Evolutionary conservation across 2,888 invertebrate genomes (phyloP).

Genomic region (Troilus luridus): DNA sequence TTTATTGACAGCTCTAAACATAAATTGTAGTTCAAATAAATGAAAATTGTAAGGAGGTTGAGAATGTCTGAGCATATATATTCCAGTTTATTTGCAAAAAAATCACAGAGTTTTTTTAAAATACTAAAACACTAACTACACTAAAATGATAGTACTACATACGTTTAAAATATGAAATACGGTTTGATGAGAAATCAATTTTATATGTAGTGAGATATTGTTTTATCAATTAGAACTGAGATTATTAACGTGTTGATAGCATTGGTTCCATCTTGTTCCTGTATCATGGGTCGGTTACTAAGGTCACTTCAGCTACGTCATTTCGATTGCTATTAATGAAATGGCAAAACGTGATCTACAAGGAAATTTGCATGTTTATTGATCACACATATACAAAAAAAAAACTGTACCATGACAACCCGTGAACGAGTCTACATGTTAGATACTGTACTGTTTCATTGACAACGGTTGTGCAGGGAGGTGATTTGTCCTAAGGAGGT

Average conservation of each 20-base stretch:
- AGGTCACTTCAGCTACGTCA: not conserved
- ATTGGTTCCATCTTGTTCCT: not conserved
- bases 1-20: too few species aligned
- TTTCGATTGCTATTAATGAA: not conserved
- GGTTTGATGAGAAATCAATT: not conserved
- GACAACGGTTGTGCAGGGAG: too few species aligned
- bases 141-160: not conserved
- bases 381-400: too few species aligned
- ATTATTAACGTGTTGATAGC: conserved; percentile 1
- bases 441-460: too few species aligned
- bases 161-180: not conserved
- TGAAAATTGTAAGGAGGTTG: too few species aligned
- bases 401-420: too few species aligned
- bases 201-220: not conserved
- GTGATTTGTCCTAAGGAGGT: too few species aligned
- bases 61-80: too few species aligned
- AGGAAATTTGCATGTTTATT: not conserved
- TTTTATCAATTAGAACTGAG: not conserved
- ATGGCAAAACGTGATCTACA: not conserved
- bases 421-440: too few species aligned
- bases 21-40: too few species aligned
- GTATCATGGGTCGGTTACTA: not conserved
- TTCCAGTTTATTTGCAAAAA: too few species aligned
- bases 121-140: not conserved
- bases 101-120: not conserved